Evolutionary conservation across 2,113 vertebrate genomes (phyloP).

Genomic region (Semnornis frantzii): DNA sequence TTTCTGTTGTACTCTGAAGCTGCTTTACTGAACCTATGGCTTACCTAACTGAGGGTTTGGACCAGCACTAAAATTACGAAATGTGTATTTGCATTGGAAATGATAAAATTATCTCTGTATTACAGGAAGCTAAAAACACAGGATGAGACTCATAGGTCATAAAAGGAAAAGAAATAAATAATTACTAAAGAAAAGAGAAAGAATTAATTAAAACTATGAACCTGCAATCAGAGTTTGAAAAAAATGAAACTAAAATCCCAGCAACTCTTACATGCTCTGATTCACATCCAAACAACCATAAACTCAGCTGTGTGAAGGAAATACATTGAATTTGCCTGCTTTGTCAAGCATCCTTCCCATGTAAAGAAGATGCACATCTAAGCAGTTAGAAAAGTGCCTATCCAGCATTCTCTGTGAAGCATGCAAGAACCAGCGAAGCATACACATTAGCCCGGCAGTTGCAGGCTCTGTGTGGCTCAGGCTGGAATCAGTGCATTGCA

Average conservation of each 20-base stretch:
- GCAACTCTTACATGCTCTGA: neutral
- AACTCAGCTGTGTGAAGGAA: constrained; percentile 6
- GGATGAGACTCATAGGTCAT: neutral
- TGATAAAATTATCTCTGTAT: neutral
- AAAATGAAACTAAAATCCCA: neutral
- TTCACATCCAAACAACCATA: neutral
- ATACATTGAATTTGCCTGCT: neutral
- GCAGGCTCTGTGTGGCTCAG: neutral
- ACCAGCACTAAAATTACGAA: neutral
- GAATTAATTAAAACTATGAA: neutral
- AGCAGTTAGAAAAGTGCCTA: neutral
- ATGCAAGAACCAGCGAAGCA: neutral
- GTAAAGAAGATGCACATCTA: neutral
- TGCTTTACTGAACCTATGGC: neutral
- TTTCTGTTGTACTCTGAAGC: neutral
- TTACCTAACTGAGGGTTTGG: constrained; percentile 30
- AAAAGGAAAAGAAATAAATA: neutral
- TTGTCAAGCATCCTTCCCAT: neutral
- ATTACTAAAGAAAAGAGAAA: neutral
- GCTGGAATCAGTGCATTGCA: neutral
- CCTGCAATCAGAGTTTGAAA: neutral
- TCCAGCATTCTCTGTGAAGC: neutral
- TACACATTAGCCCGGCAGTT: neutral
- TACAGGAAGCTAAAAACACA: neutral
- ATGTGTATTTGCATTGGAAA: neutral